Percentiles rank a stretch among this genome's conserved stretches.
Evolutionary conservation across 2,888 invertebrate species (phyloP).

Genomic region (Drosophila bunnanda): DNA sequence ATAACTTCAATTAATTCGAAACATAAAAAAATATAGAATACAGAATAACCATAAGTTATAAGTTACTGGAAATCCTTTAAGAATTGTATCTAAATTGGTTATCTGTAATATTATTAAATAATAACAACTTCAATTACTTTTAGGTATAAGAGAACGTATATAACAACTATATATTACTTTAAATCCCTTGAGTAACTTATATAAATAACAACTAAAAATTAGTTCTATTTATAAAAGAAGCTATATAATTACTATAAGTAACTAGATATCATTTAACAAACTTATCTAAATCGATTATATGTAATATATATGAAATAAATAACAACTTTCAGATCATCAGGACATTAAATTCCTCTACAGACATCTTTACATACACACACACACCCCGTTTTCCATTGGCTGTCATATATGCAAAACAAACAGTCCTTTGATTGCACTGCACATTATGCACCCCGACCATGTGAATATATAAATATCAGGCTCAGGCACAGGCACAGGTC

Average conservation of each 20-base stretch:
- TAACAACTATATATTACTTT: too few relatives aligned
- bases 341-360: not conserved
- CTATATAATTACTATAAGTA: not conserved
- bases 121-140: not conserved
- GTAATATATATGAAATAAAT: not conserved
- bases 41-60: too few relatives aligned
- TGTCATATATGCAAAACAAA: constrained; percentile 52
- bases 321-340: not conserved
- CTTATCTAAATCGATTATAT: too few relatives aligned
- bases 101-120: too few relatives aligned
- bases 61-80: not conserved
- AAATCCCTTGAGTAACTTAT: too few relatives aligned
- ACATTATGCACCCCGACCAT: constrained; percentile 60
- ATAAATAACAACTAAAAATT: too few relatives aligned
- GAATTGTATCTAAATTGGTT: too few relatives aligned
- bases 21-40: too few relatives aligned
- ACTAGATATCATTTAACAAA: not conserved
- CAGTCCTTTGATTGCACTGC: constrained; percentile 67
- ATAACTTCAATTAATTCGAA: too few relatives aligned
- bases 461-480: constrained; percentile 3
- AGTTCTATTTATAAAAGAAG: not conserved
- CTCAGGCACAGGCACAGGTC: not conserved
- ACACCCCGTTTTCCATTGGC: not conserved
- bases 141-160: not conserved
- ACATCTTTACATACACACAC: not conserved